phyloP scores from a whole-genome alignment of 2,797 vertebrate species.

The Argya squamiceps region DNA sequence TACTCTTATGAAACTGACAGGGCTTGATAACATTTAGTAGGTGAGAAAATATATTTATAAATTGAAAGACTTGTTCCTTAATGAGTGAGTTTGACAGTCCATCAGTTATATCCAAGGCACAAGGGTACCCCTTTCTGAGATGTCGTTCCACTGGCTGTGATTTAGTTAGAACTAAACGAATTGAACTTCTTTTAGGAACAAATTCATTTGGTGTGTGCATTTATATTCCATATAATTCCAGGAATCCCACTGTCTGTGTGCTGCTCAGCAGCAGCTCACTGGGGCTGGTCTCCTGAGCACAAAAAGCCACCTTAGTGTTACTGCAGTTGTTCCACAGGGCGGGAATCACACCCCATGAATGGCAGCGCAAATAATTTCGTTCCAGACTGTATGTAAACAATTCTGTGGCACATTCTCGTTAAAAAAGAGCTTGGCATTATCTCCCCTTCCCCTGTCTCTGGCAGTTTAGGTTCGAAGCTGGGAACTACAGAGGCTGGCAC shows the following conservation, averaged over 20 bases:
- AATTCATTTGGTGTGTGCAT: background rate
- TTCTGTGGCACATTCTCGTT: background rate
- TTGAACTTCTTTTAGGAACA: background rate
- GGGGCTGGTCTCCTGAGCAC: background rate
- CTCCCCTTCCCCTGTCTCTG: background rate
- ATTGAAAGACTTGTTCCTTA: background rate
- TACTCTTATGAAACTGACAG: background rate
- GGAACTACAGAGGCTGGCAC: background rate
- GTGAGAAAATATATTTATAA: background rate
- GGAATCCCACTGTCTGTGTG: background rate
- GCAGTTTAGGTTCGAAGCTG: background rate
- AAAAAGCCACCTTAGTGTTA: background rate
- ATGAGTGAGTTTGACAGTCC: background rate
- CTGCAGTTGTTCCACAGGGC: background rate
- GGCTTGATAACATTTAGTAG: background rate
- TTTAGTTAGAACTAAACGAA: background rate
- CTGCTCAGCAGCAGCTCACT: background rate
- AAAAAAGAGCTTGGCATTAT: background rate
- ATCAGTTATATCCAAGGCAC: rapidly evolving
- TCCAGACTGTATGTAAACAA: background rate
- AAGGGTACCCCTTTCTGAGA: background rate
- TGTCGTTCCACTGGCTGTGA: background rate
- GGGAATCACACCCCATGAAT: background rate
- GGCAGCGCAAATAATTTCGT: background rate
- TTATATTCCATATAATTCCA: background rate